These are phyloP conservation scores for Athalia cordata DNA, from an alignment of 2,888 invertebrate genomes.

Conservation along the genomic window DNA sequence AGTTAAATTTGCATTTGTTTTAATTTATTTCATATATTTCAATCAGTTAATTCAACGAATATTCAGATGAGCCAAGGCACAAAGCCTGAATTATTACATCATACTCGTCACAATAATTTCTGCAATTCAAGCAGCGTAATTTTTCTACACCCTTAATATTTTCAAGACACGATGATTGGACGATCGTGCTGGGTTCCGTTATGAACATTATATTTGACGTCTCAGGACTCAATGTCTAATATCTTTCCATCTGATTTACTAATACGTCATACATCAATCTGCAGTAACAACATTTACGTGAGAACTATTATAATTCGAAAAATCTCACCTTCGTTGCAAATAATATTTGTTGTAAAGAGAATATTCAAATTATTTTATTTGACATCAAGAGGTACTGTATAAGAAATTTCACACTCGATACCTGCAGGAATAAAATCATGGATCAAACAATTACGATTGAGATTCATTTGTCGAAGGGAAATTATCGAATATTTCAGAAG, in stretches of 20 bases:
- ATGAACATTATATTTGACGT: slow-evolving; percentile 43
- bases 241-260: slow-evolving; percentile 55
- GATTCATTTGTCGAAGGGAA: neutral
- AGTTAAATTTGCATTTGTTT: neutral
- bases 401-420: neutral
- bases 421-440: neutral
- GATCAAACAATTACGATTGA: neutral
- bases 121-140: neutral
- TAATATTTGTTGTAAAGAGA: neutral
- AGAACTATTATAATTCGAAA: slow-evolving; percentile 11
- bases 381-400: neutral
- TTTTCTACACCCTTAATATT: slow-evolving; percentile 9
- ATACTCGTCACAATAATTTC: slow-evolving; percentile 10
- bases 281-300: neutral
- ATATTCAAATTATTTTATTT: slow-evolving; percentile 10
- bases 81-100: neutral
- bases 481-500: slow-evolving; percentile 2
- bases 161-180: slow-evolving; percentile 20
- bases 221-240: slow-evolving; percentile 50
- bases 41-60: neutral
- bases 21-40: slow-evolving; percentile 13
- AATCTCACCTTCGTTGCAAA: neutral
- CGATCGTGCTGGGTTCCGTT: slow-evolving; percentile 1
- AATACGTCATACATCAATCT: slow-evolving; percentile 34
- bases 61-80: neutral